Conservation (phyloP, 2,113 vertebrate species). For the Tychaedon coryphoeus region DNA sequence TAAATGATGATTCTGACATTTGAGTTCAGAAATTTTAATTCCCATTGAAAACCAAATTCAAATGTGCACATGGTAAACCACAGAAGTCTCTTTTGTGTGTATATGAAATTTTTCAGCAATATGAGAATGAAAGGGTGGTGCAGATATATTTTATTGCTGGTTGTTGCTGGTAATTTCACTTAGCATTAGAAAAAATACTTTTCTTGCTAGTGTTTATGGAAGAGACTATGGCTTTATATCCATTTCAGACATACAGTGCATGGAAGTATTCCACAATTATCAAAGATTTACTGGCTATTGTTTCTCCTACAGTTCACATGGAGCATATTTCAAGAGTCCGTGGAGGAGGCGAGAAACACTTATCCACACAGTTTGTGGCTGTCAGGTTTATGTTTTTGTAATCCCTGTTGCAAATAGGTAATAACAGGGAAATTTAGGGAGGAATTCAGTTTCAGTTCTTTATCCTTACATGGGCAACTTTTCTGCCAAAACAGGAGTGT, state of each 20-base stretch:
- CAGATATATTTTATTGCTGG: background rate
- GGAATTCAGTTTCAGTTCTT: background rate
- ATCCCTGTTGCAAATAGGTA: background rate
- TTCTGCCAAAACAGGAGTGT: slow-evolving; percentile 1
- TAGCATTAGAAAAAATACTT: background rate
- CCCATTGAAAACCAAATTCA: background rate
- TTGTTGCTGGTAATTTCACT: background rate
- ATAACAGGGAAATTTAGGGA: background rate
- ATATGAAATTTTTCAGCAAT: background rate
- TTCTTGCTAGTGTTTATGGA: background rate
- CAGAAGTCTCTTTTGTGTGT: background rate
- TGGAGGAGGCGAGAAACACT: background rate
- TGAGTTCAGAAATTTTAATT: background rate
- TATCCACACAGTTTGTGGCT: background rate
- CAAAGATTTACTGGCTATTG: background rate
- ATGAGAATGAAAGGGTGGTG: background rate
- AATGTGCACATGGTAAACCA: background rate
- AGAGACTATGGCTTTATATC: background rate
- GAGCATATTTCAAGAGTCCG: background rate
- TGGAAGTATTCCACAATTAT: background rate
- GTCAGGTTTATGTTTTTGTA: background rate
- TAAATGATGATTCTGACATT: background rate
- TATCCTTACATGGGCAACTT: background rate
- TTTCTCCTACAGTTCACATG: background rate
- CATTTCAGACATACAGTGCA: background rate